These are phyloP conservation scores for Cyclina sinensis DNA, from an alignment of 1,140 invertebrate species.

Conservation along the genomic window DNA sequence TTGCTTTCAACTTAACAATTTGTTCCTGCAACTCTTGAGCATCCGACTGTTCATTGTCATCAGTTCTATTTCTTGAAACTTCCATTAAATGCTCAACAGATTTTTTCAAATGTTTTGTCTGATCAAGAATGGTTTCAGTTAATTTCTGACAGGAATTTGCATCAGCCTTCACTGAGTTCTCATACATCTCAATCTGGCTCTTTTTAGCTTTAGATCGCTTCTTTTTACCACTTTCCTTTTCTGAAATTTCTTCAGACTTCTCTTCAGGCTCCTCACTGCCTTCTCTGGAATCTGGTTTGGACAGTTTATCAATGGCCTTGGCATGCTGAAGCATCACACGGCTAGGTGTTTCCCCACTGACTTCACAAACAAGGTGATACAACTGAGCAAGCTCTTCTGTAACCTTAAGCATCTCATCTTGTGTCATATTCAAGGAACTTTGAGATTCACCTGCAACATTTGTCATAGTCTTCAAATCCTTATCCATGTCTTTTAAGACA, in stretches of 20 bases:
- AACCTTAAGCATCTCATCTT: constrained; percentile 91
- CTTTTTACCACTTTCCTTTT: constrained; percentile 68
- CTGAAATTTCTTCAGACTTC: constrained; percentile 57
- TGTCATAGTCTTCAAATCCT: constrained; percentile 91
- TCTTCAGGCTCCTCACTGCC: constrained; percentile 76
- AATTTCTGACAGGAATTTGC: constrained; percentile 90
- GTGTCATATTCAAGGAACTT: constrained; percentile 91
- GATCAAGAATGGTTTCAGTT: constrained; percentile 95
- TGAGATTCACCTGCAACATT: constrained; percentile 93
- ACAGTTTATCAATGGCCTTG: constrained; percentile 75
- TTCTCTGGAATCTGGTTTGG: constrained; percentile 72
- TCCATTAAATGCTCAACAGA: constrained; percentile 97
- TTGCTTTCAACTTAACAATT: constrained; percentile 90
- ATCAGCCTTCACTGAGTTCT: constrained; percentile 89
- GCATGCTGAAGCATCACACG: constrained; percentile 95
- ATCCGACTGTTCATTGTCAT: constrained; percentile 79
- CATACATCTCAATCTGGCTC: constrained; percentile 23
- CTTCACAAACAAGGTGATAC: constrained; percentile 88
- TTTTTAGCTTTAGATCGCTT: constrained; percentile 75
- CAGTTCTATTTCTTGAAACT: constrained; percentile 87
- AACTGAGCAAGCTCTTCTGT: constrained; percentile 97
- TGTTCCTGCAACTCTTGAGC: constrained; percentile 94
- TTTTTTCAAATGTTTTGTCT: constrained; percentile 95
- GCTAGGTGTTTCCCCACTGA: constrained; percentile 94
- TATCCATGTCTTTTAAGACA: constrained; percentile 91